Evolutionary conservation across 1,140 invertebrate species (phyloP).

Genomic region (Dendrolimus punctatus): DNA sequence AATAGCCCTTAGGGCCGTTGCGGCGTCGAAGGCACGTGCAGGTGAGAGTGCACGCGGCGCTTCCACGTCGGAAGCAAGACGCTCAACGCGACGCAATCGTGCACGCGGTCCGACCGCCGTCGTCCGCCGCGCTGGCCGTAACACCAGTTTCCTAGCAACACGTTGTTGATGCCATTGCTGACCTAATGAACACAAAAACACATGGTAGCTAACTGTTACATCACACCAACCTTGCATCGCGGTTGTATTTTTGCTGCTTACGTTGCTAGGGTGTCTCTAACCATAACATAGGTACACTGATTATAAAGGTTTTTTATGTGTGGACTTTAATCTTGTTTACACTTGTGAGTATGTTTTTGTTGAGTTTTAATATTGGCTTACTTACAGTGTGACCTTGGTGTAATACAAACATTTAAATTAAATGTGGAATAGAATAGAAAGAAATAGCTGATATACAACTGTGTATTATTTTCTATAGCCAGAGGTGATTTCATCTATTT

Average conservation of each 20-base stretch:
- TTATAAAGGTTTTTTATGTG: constrained; percentile 7
- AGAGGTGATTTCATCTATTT: constrained; percentile 17
- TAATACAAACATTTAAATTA: constrained; percentile 6
- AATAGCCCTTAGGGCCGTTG: constrained; percentile 42
- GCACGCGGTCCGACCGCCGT: constrained; percentile 42
- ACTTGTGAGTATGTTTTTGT: constrained; percentile 16
- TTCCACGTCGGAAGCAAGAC: constrained; percentile 53
- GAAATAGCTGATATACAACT: no score
- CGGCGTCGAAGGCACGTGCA: constrained; percentile 44
- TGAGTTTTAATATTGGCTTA: constrained; percentile 2
- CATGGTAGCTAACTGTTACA: constrained; percentile 60
- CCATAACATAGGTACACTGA: constrained; percentile 32
- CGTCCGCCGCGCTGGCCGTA: constrained; percentile 26
- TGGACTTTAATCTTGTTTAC: constrained; percentile 13
- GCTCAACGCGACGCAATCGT: constrained; percentile 26
- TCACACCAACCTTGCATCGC: constrained; percentile 38
- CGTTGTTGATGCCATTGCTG: constrained; percentile 63
- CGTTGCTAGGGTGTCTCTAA: constrained; percentile 39
- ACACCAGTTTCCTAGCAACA: constrained; percentile 68
- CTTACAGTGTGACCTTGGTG: constrained; percentile 9
- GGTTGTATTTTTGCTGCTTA: constrained; percentile 41
- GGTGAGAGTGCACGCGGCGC: constrained; percentile 39
- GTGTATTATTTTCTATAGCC: constrained; percentile 1
- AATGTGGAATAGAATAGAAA: no score
- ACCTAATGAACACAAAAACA: constrained; percentile 65